A percentile compares a stretch with the other conserved stretches of the same genome.
Evolutionary conservation across 2,113 vertebrate genomes (phyloP).

Genomic region (Oplegnathus fasciatus): DNA sequence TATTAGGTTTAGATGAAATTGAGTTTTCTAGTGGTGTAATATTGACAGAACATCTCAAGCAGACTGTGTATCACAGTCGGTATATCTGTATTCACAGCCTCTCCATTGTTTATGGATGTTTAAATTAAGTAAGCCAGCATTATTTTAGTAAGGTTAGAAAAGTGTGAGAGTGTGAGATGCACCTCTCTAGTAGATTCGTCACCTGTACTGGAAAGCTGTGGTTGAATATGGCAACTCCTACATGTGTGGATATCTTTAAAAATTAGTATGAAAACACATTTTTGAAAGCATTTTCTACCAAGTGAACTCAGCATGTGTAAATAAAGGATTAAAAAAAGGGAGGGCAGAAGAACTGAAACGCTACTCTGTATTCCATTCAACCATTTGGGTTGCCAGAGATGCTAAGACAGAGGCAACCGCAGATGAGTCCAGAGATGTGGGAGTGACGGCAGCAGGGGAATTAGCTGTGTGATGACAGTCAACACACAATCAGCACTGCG

Average conservation of each 20-base stretch:
- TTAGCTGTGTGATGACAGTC: constrained; percentile 71
- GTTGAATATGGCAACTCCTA: not conserved
- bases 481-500: constrained; percentile 64
- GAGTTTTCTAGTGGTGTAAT: not conserved
- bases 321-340: not conserved
- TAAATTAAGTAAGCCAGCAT: not conserved
- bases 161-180: not conserved
- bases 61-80: not conserved
- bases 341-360: not conserved
- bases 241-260: not conserved
- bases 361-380: constrained; percentile 29
- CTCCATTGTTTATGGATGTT: not conserved
- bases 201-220: not conserved
- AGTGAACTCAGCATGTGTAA: constrained; percentile 17
- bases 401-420: constrained; percentile 26
- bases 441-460: constrained; percentile 65
- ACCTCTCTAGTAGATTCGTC: not conserved
- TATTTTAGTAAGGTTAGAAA: not conserved
- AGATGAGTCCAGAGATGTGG: constrained; percentile 42
- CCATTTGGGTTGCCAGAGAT: constrained; percentile 1
- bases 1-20: not conserved
- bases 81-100: not conserved
- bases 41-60: constrained; percentile 12
- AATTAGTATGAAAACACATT: not conserved
- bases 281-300: not conserved